A percentile compares a stretch with the other conserved stretches of the same genome.
phyloP scores from a whole-genome alignment of 2,888 invertebrate species.

The Prosopocoilus inquinatus region DNA sequence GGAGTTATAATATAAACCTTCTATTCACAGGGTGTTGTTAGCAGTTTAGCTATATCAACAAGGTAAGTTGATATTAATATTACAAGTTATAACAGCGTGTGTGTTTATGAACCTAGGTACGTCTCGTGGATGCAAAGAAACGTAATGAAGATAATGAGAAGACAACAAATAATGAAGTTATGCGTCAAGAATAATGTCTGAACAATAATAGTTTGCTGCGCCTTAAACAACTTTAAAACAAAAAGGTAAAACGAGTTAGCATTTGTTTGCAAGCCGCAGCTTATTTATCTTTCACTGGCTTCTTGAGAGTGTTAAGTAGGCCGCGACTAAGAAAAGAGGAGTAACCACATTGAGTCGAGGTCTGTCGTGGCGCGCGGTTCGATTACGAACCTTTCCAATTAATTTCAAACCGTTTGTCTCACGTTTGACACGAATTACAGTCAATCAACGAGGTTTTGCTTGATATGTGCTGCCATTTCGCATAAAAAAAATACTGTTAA shows the following conservation, averaged over 20 bases:
- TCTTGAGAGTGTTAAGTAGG: slow-evolving; percentile 43
- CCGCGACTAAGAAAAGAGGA: slow-evolving; percentile 39
- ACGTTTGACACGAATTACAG: neutral
- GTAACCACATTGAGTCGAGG: slow-evolving; percentile 42
- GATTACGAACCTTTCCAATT: slow-evolving; percentile 10
- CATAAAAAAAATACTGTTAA: neutral
- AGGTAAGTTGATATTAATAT: too few species aligned
- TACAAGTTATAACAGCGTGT: too few species aligned
- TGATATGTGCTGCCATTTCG: neutral
- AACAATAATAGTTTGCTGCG: neutral
- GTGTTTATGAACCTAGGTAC: too few species aligned
- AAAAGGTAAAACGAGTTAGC: slow-evolving; percentile 11
- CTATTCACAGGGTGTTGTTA: too few species aligned
- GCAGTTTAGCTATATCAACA: too few species aligned
- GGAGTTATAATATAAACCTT: too few species aligned
- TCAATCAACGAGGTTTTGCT: neutral
- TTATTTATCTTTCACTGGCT: slow-evolving; percentile 42
- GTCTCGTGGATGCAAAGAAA: too few species aligned
- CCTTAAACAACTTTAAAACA: neutral
- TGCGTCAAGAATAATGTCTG: too few species aligned
- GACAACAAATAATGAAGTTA: neutral
- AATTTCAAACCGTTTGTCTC: neutral
- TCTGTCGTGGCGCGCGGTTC: slow-evolving; percentile 40
- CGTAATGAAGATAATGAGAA: neutral
- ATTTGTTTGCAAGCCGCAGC: slow-evolving; percentile 18